Conservation (phyloP, 2,888 invertebrate genomes). For the Lydus trimaculatus region DNA sequence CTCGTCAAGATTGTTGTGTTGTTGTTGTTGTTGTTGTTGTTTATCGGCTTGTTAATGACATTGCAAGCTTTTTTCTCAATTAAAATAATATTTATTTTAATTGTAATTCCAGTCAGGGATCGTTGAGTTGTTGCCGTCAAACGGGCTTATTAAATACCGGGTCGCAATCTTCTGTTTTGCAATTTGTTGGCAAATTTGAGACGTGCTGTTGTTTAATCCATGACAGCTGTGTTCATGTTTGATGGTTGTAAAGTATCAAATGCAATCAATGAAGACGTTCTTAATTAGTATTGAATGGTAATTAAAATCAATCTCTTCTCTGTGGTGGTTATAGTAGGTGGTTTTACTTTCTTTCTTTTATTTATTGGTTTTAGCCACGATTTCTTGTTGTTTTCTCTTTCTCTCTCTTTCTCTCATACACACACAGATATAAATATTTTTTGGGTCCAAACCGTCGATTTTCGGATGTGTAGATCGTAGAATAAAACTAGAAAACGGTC, state of each 20-base stretch:
- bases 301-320: constrained; percentile 1
- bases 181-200: constrained; percentile 7
- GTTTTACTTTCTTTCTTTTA: not conserved
- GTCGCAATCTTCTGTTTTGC: not conserved
- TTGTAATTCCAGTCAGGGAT: constrained; percentile 1
- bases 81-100: constrained; percentile 7
- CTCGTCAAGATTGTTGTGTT: not conserved
- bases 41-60: not conserved
- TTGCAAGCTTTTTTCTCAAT: not conserved
- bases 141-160: constrained; percentile 2
- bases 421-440: too few relatives aligned
- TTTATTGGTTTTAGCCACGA: not conserved
- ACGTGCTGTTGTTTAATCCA: not conserved
- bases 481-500: constrained; percentile 9
- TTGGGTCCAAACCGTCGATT: not conserved
- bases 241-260: constrained; percentile 3
- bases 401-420: not conserved
- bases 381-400: not conserved
- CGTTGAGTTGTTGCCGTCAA: not conserved
- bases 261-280: constrained; percentile 1
- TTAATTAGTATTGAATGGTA: not conserved
- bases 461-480: not conserved
- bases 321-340: not conserved
- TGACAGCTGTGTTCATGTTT: constrained; percentile 5
- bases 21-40: not conserved